phyloP scores from a whole-genome alignment of 1,140 invertebrate genomes.

The Atopsyche davidsoni region DNA sequence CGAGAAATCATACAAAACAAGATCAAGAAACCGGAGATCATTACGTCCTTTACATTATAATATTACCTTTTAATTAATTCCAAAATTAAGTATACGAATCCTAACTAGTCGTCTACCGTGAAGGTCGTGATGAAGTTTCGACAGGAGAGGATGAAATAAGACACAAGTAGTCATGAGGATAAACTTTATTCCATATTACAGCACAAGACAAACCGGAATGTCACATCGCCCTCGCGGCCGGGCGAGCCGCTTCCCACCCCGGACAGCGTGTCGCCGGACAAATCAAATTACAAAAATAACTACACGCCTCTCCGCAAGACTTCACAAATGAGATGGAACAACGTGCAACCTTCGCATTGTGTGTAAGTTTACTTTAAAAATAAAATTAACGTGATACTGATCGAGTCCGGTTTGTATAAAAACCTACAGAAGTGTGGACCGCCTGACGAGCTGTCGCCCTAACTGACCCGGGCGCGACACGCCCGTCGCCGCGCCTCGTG shows the following conservation, averaged over 20 bases:
- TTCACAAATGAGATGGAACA: constrained; percentile 27
- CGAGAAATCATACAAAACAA: not conserved
- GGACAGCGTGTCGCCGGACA: constrained; percentile 28
- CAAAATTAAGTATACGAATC: not conserved
- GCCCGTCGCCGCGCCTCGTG: constrained; percentile 15
- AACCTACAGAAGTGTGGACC: constrained; percentile 27
- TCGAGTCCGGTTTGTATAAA: constrained; percentile 30
- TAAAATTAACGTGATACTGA: constrained; percentile 22
- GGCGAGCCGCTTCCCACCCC: constrained; percentile 15
- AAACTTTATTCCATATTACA: constrained; percentile 53
- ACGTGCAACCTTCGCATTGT: constrained; percentile 27
- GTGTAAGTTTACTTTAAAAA: constrained; percentile 24
- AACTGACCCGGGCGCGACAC: constrained; percentile 18
- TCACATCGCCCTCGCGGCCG: constrained; percentile 38
- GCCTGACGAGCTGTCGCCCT: constrained; percentile 23
- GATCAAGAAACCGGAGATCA: not conserved
- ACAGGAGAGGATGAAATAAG: constrained; percentile 10
- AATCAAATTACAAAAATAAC: constrained; percentile 31
- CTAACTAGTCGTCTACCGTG: no score
- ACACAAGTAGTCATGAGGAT: constrained; percentile 38
- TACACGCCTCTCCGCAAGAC: constrained; percentile 26
- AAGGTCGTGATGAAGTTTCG: not conserved
- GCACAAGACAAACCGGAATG: constrained; percentile 54
- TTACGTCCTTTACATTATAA: not conserved
- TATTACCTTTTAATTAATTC: not conserved